These are phyloP conservation scores for Trochalopteron elliotii DNA, from an alignment of 2,113 vertebrate genomes.

Conservation along the genomic window DNA sequence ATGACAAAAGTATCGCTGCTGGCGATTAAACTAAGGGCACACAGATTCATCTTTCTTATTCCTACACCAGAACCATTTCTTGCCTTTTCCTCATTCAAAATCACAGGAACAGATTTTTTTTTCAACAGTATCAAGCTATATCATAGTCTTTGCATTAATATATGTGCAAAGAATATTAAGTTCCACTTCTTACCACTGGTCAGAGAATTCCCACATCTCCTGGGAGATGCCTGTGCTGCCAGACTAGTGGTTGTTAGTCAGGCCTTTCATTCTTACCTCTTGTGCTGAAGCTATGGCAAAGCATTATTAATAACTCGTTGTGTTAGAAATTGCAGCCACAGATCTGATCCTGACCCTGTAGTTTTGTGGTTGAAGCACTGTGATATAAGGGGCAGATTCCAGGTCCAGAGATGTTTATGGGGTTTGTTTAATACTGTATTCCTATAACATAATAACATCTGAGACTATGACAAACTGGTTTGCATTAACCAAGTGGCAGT, in stretches of 20 bases:
- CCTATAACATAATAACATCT: background rate
- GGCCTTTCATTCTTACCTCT: background rate
- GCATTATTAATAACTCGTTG: background rate
- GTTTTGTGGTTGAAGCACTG: background rate
- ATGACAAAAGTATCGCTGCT: background rate
- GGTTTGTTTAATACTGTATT: background rate
- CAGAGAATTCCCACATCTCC: background rate
- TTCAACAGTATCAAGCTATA: background rate
- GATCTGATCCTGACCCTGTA: background rate
- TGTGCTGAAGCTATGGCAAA: background rate
- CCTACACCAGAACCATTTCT: background rate
- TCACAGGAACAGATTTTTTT: background rate
- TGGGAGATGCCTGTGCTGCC: background rate
- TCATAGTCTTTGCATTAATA: background rate
- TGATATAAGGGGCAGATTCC: background rate
- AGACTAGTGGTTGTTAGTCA: accelerated
- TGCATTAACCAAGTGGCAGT: background rate
- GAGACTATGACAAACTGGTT: background rate
- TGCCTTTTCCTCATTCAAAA: background rate
- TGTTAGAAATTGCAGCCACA: background rate
- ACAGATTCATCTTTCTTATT: background rate
- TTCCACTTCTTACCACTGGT: background rate
- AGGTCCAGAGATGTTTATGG: background rate
- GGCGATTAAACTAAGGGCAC: background rate
- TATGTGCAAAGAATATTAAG: background rate